Base-by-base conservation (phyloP, 2,113 vertebrate species). In the Eira barbara region DNA sequence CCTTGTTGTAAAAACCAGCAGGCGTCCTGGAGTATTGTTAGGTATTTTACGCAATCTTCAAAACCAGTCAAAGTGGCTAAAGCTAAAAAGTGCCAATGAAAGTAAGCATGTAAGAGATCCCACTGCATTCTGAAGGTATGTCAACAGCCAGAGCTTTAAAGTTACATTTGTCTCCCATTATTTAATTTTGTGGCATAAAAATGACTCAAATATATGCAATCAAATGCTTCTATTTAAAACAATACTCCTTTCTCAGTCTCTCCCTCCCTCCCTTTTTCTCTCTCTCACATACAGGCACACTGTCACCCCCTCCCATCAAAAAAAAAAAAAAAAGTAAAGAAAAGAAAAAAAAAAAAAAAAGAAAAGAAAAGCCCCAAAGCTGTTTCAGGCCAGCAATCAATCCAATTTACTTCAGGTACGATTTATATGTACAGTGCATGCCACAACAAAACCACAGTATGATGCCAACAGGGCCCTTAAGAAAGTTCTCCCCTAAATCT, bases 361-460 rank as follows among this genome's bases (percentile, higher is more conserved):
- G 82, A 23, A 90, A 94, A 94, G 69, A n/a, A 96, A 93, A 88
- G 67, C 74, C 92, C 92, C 87, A 92, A 80, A 89, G 97, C 89
- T 96, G 88, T 97, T 90, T 98, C 83, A 98, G 88, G 88, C 85
- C 97, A 98, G 97, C 97, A 97, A 98, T 95, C 97, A 89, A 97
- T 98, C 79, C 97, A 98, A 97, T 97, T 98, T 97, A 98, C 90
- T 6, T 86, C 97, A 98, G 96, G 97, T 97, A 97, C 74, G 71
- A 98, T 97, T 97, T 95, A 90, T 96, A 98, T 45, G 86, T 83
- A 83, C 84, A 85, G 92, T 45, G 0, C 47, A 95, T 2, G 97
- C 97, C 96, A 96, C 96, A 97, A 98, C 98, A 98, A 99, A 99
- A 97, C 96, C 98, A 91, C 98, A 97, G 98, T 96, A 52, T 76